Evolutionary conservation across 2,113 vertebrate genomes (phyloP), one percentile per base, ranked within the genome.

Genomic region (Microtus montanus): DNA sequence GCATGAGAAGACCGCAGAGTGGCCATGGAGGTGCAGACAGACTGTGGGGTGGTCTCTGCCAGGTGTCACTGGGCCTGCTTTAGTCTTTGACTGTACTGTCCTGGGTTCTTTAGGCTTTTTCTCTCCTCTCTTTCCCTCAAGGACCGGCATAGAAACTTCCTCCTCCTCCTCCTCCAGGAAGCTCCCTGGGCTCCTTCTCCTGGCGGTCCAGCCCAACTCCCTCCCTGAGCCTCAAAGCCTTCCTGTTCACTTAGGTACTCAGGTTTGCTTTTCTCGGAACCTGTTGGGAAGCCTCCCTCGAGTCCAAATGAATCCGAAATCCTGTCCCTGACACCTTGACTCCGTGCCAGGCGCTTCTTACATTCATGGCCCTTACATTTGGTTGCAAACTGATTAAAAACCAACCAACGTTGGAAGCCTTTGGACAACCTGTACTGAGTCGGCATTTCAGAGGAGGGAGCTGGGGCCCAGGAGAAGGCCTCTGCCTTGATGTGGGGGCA

Each of bases 281-380:
- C 30, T 75, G 41, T 26, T 5, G 28, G 71, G 64, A 26, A 47
- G 70, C 33, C 41, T 44, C 14, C 90, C 79, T 71, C 20, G 2
- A 0, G 5, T 3, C 2, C 9, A 17, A 1, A 0, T 2, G 14
- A 0, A 1, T 33, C 4, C 1, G n/a, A 5, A 8, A 71, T 30
- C 58, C 52, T 7, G 9, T 7, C 14, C 30, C 26, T 20, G 1
- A 24, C 38, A 0, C n/a, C 91, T 28, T 7, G 28, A 30, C 1
- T 1, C 1, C 1, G 0, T 0, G 6, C 47, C n/a, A 2, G 64
- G 19, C 22, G 1, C 9, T 9, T 14, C 30, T 70, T 2, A 3
- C 20, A 0, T 22, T 4, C 0, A 1, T 24, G 26, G 8, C 30
- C 19, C 64, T 64, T 26, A 4, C 0, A 33, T 26, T 35, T 14